Evolutionary conservation across 2,888 invertebrate species (phyloP).

Genomic region (Nesidiocoris tenuis): DNA sequence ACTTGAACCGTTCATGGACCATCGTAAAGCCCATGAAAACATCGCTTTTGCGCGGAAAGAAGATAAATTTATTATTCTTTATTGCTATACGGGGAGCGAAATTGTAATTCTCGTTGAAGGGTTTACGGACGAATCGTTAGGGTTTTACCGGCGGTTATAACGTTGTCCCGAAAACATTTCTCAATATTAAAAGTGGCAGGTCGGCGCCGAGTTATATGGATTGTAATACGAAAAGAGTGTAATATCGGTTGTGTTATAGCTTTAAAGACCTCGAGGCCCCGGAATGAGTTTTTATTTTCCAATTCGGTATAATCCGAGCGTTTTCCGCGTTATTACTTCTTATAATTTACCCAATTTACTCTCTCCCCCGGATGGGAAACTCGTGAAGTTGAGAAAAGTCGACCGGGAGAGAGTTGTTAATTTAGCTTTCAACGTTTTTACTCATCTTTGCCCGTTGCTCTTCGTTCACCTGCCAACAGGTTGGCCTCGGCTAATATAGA

Average conservation of each 20-base stretch:
- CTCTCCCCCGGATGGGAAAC: not conserved
- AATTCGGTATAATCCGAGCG: conserved; percentile 19
- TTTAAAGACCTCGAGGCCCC: not conserved
- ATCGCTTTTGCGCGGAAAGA: too few species aligned
- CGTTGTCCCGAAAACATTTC: conserved; percentile 21
- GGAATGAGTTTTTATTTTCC: conserved; percentile 31
- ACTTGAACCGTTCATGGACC: too few species aligned
- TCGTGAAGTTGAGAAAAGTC: not conserved
- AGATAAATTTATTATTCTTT: conserved; percentile 38
- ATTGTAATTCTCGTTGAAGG: not conserved
- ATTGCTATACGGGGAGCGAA: conserved; percentile 9
- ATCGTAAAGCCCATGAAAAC: too few species aligned
- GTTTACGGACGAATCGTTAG: not conserved
- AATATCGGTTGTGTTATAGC: conserved; percentile 12
- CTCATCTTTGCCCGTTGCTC: not conserved
- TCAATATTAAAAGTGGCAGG: conserved; percentile 35
- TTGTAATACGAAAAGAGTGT: conserved; percentile 16
- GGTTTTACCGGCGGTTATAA: conserved; percentile 4
- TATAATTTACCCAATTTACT: conserved; percentile 34
- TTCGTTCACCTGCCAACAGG: not conserved
- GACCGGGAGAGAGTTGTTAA: not conserved
- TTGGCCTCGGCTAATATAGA: conserved; percentile 1
- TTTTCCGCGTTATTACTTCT: conserved; percentile 25
- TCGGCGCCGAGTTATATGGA: conserved; percentile 34
- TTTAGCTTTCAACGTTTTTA: not conserved